Evolutionary conservation across 2,113 vertebrate genomes (phyloP).

Genomic region (Cavia aperea): DNA sequence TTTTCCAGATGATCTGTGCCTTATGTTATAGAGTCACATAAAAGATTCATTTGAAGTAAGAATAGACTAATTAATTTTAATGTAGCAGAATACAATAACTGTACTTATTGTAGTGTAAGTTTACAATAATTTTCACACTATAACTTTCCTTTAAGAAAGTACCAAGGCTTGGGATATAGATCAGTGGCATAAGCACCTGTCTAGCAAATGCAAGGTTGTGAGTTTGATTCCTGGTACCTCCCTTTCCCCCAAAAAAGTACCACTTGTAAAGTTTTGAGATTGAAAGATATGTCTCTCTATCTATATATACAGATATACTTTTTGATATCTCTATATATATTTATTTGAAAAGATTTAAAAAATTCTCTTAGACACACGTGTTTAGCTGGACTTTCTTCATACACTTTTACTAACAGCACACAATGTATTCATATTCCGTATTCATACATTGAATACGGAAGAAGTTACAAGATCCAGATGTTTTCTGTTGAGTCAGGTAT

Average conservation of each 20-base stretch:
- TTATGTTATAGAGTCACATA: background rate
- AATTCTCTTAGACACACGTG: background rate
- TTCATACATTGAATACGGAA: background rate
- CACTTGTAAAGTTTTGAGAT: background rate
- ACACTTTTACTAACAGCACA: background rate
- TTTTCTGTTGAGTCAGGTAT: slow-evolving; percentile 6
- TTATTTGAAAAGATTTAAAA: background rate
- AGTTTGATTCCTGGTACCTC: too few species aligned
- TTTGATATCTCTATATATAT: background rate
- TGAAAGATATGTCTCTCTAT: background rate
- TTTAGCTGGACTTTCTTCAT: slow-evolving; percentile 6
- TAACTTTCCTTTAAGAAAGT: background rate
- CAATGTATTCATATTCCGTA: background rate
- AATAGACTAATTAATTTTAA: slow-evolving; percentile 6
- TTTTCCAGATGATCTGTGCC: background rate
- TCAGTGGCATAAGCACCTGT: too few species aligned
- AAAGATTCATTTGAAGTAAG: background rate
- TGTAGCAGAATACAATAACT: background rate
- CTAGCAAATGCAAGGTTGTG: too few species aligned
- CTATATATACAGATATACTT: background rate
- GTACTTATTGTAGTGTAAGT: too few species aligned
- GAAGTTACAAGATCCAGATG: background rate
- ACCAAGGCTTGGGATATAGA: too few species aligned
- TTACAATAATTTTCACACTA: background rate
- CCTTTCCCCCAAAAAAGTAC: background rate